Conservation (phyloP, 2,888 invertebrate genomes). For the Sceliomorpha sp. region DNA sequence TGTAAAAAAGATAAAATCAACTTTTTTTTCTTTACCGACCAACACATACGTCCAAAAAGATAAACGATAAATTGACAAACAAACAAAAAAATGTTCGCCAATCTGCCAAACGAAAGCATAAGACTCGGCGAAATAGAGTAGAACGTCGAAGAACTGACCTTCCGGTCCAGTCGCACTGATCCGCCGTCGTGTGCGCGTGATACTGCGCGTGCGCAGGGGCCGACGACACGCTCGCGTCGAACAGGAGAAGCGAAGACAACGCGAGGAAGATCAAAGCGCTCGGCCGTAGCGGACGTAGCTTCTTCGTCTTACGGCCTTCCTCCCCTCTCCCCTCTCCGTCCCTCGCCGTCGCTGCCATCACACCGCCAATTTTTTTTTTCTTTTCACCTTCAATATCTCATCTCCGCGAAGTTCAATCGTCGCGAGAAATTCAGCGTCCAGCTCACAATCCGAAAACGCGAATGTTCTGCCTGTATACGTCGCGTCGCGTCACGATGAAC, state of each 20-base stretch:
- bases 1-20: too few species aligned
- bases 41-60: too few species aligned
- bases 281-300: conserved; percentile 36
- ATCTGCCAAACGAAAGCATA: too few species aligned
- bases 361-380: too few species aligned
- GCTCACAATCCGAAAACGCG: conserved; percentile 5
- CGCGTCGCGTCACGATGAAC: neutral
- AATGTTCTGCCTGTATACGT: neutral
- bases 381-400: conserved; percentile 7
- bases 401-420: neutral
- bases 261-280: conserved; percentile 55
- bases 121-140: too few species aligned
- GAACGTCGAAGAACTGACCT: conserved; percentile 76
- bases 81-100: too few species aligned
- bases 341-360: conserved; percentile 3
- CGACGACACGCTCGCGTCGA: conserved; percentile 45
- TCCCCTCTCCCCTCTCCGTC: conserved; percentile 13
- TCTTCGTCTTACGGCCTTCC: conserved; percentile 40
- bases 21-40: too few species aligned
- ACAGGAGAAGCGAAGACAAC: conserved; percentile 51
- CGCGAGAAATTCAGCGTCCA: conserved; percentile 9
- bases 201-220: conserved; percentile 62
- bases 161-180: conserved; percentile 79
- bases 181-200: conserved; percentile 64
- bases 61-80: too few species aligned